Percentiles rank a stretch among this genome's conserved stretches.
Evolutionary conservation across 2,797 vertebrate species (phyloP).

Genomic region (Pangasius mekongensis): DNA sequence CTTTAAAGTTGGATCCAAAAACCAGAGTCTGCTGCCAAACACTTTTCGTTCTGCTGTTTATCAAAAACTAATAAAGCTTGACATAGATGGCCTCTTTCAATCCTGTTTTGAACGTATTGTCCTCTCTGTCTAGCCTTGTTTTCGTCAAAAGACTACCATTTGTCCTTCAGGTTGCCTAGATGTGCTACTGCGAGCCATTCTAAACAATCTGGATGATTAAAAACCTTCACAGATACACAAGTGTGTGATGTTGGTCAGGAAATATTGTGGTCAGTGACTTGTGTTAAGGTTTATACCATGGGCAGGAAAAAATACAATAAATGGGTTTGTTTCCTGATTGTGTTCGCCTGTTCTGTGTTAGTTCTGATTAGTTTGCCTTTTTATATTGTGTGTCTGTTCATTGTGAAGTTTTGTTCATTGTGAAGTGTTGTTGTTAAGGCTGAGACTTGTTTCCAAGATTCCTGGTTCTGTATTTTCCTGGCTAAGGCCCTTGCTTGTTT

Average conservation of each 20-base stretch:
- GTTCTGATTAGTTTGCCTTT: not conserved
- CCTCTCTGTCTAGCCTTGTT: not conserved
- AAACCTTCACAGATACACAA: not conserved
- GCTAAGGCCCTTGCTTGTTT: no score
- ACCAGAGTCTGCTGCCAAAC: not conserved
- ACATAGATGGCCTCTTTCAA: slow-evolving; percentile 15
- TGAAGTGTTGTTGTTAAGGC: not conserved
- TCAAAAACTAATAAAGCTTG: slow-evolving; percentile 34
- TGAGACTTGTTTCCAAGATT: not conserved
- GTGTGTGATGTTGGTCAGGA: not conserved
- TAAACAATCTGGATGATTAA: not conserved
- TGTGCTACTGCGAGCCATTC: not conserved
- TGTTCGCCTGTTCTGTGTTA: not conserved
- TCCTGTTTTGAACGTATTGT: slow-evolving; percentile 1
- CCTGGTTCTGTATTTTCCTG: not conserved
- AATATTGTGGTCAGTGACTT: not conserved
- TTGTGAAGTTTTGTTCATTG: not conserved
- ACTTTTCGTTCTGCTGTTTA: slow-evolving; percentile 20
- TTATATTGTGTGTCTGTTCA: not conserved
- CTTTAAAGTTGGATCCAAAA: slow-evolving; percentile 30
- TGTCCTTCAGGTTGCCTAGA: not conserved
- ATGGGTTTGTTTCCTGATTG: not conserved
- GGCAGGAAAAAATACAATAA: not conserved
- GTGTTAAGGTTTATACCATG: not conserved
- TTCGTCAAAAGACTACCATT: slow-evolving; percentile 6